Evolutionary conservation across 2,113 vertebrate genomes (phyloP).

Genomic region (Gobiocypris rarus): DNA sequence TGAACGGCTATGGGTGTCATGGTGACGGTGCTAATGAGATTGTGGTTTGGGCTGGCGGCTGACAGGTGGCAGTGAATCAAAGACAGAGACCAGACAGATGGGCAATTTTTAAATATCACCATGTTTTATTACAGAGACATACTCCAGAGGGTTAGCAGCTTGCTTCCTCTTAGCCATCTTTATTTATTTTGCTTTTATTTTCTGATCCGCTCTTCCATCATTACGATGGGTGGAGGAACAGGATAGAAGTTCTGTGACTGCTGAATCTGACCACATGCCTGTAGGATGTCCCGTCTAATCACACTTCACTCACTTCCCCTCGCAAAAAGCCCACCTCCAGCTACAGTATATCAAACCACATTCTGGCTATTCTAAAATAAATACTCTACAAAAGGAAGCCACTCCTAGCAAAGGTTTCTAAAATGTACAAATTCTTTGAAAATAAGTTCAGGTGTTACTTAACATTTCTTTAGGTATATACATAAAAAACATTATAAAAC

Average conservation of each 20-base stretch:
- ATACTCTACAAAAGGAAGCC: slow-evolving; percentile 83
- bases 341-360: slow-evolving; percentile 46
- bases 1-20: slow-evolving; percentile 58
- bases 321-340: neutral
- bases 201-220: neutral
- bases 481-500: slow-evolving; percentile 83
- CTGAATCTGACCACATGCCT: neutral
- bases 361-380: slow-evolving; percentile 85
- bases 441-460: slow-evolving; percentile 80
- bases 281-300: neutral
- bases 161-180: slow-evolving; percentile 57
- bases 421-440: slow-evolving; percentile 82
- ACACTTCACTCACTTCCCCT: neutral
- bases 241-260: neutral
- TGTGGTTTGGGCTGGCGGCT: slow-evolving; percentile 59
- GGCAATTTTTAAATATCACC: slow-evolving; percentile 69
- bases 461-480: slow-evolving; percentile 82
- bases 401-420: slow-evolving; percentile 70
- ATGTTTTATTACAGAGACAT: slow-evolving; percentile 74
- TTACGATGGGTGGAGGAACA: neutral
- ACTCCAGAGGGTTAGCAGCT: slow-evolving; percentile 66
- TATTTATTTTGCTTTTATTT: slow-evolving; percentile 25
- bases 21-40: slow-evolving; percentile 64
- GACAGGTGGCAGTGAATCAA: slow-evolving; percentile 69
- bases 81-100: slow-evolving; percentile 56